phyloP scores from a whole-genome alignment of 2,888 invertebrate species.

The Papilio protenor region DNA sequence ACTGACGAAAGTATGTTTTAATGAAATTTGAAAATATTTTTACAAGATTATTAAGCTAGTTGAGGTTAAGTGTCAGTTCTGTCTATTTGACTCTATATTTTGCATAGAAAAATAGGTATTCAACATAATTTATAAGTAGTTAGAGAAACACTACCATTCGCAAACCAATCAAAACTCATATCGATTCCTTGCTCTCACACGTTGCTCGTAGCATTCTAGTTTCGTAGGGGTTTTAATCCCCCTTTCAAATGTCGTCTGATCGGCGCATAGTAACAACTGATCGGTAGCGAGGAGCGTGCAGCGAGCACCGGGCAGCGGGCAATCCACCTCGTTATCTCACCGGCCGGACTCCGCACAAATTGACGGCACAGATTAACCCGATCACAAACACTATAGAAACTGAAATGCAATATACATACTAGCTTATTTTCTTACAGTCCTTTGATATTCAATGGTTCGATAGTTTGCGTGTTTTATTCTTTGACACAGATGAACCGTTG shows the following conservation, averaged over 20 bases:
- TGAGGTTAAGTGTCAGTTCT: neutral
- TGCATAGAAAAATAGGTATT: neutral
- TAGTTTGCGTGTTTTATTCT: neutral
- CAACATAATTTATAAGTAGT: neutral
- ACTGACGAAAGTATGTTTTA: neutral
- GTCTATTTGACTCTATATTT: neutral
- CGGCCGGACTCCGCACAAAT: constrained; percentile 33
- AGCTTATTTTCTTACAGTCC: neutral
- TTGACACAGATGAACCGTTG: neutral
- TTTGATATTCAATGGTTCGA: neutral
- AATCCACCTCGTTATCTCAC: constrained; percentile 36
- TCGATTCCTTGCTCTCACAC: constrained; percentile 3
- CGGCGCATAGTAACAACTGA: constrained; percentile 13
- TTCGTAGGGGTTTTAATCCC: constrained; percentile 18
- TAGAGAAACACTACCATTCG: neutral
- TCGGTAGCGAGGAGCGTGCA: neutral
- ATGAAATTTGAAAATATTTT: neutral
- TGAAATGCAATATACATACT: constrained; percentile 11
- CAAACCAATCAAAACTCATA: constrained; percentile 1
- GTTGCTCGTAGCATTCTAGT: neutral
- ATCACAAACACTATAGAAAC: constrained; percentile 18
- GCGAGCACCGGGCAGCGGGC: neutral
- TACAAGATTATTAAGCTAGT: neutral
- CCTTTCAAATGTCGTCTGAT: constrained; percentile 3
- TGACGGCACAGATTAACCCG: constrained; percentile 27